Evolutionary conservation across 1,140 invertebrate species (phyloP).

Genomic region (Drosophila repletoides): DNA sequence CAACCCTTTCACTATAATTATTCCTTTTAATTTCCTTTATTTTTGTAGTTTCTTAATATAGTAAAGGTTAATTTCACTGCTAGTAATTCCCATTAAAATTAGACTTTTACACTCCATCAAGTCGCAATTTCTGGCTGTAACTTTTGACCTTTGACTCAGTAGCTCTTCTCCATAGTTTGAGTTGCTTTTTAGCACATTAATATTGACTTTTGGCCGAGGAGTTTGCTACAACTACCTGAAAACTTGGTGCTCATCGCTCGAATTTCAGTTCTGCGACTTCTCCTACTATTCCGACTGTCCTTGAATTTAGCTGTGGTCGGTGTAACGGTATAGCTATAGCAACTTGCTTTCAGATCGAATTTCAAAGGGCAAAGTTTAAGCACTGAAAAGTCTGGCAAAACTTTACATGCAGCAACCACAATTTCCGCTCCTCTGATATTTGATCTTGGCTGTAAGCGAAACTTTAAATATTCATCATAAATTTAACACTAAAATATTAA

Average conservation of each 20-base stretch:
- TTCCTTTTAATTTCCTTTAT: no score
- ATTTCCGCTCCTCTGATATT: no score
- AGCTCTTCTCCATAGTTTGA: no score
- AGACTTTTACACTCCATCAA: neutral
- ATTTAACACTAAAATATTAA: no score
- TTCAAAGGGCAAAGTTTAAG: constrained; percentile 10
- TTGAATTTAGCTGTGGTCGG: neutral
- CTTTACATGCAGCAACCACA: no score
- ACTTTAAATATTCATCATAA: no score
- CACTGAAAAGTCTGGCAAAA: neutral
- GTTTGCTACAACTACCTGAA: no score
- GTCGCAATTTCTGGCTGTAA: neutral
- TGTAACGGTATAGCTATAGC: constrained; percentile 12
- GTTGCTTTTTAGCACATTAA: neutral
- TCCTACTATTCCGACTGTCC: neutral
- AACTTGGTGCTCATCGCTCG: neutral
- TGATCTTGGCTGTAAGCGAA: neutral
- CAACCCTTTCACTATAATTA: no score
- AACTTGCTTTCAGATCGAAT: neutral
- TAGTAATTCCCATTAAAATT: no score
- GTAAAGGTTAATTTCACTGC: no score
- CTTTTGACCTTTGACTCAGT: neutral
- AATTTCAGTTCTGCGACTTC: neutral
- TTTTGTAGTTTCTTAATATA: no score
- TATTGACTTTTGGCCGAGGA: neutral